Base-by-base conservation (phyloP, 2,888 invertebrate species). In the Pyralis farinalis region DNA sequence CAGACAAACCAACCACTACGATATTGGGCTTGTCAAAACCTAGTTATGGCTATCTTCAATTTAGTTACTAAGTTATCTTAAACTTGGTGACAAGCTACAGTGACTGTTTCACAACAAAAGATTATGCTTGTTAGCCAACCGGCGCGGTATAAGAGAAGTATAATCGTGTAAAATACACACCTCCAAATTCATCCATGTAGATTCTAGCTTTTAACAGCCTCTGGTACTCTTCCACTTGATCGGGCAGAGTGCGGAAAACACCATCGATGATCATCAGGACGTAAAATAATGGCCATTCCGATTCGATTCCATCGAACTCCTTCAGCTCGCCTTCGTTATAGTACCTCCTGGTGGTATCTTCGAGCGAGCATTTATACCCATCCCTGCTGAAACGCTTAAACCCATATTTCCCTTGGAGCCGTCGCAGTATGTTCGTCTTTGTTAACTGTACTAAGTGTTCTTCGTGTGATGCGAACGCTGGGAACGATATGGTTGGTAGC, bases 391-490 rank as follows among this genome's bases (percentile, higher is more conserved):
- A 99, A 42, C 99, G 90, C 71, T 97, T 98, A 58, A 99, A 97
- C 0, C 99, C 99, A 75, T 96, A 96, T 62, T 92, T 93, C 11
- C 99, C 97, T 74, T 94, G 94, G 39, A 99, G 86, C 52, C 95
- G 93, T 20, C 92, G 91, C 0, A 96, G 83, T 16, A 97, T 92
- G 74, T 97, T 98, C 7, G 92, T 90, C 71, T 98, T 96, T 0
- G 98, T 97, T 63, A 95, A 91, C 44, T 93, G 93, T 44, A 96
- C 96, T n/a, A 98, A 80, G 12, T 93, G 89, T 54, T 97, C 96
- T 73, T 99, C 98, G 62, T 99, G 99, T 0, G 98, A 98, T 0
- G 98, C 98, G 88, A 99, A 99, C 0, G 98, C 97, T 11, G 99
- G 99, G 90, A 98, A 99, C 11, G 98, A 97, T 63, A 99, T 93